Evolutionary conservation across 1,140 invertebrate genomes (phyloP).

Genomic region (Aradophagus sp.): DNA sequence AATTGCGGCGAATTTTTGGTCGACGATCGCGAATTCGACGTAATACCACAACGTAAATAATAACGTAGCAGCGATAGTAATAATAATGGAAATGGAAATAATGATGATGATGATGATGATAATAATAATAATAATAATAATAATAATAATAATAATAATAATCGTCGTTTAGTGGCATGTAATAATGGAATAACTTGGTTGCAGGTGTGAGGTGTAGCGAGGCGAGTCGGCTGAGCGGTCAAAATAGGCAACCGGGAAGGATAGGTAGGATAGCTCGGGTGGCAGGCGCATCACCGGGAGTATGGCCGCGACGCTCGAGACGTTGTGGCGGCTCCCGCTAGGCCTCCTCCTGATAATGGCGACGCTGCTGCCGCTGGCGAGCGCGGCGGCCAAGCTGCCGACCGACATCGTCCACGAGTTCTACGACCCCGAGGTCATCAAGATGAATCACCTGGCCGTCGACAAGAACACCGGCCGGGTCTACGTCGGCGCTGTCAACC

Average conservation of each 20-base stretch:
- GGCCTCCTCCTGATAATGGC: conserved; percentile 61
- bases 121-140: no score
- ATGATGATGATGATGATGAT: no score
- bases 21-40: no score
- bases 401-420: conserved; percentile 81
- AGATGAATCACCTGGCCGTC: conserved; percentile 91
- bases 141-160: no score
- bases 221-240: conserved; percentile 48
- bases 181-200: no score
- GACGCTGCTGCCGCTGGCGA: conserved; percentile 69
- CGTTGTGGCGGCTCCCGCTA: conserved; percentile 50
- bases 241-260: conserved; percentile 55
- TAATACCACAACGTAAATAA: no score
- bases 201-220: no score
- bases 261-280: conserved; percentile 58
- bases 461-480: conserved; percentile 93
- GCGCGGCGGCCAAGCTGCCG: conserved; percentile 68
- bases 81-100: no score
- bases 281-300: conserved; percentile 60
- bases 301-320: conserved; percentile 52
- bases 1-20: no score
- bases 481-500: conserved; percentile 95
- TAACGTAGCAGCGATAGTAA: no score
- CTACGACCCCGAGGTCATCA: conserved; percentile 77
- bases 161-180: no score